Conservation (phyloP, 2,113 vertebrate genomes). For the Fregata magnificens region DNA sequence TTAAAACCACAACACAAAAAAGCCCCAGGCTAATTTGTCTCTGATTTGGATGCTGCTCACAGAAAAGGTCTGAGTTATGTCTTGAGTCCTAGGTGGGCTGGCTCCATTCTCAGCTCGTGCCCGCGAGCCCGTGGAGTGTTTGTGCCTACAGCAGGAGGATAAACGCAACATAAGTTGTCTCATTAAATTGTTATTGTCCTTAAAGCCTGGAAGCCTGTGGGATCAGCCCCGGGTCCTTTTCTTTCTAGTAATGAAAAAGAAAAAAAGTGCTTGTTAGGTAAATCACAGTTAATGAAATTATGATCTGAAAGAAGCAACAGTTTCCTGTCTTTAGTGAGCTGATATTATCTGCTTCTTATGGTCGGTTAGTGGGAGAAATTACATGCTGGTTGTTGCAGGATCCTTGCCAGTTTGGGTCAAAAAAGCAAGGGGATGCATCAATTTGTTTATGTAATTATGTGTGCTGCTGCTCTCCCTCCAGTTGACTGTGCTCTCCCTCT, state of each 20-base stretch:
- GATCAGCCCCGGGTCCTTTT: background rate
- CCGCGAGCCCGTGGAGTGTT: fast-evolving
- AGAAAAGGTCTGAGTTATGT: background rate
- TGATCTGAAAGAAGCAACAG: background rate
- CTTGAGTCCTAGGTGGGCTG: background rate
- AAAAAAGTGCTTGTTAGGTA: background rate
- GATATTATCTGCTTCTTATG: background rate
- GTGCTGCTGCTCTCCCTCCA: background rate
- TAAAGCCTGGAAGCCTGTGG: background rate
- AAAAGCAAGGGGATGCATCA: background rate
- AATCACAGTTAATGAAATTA: constrained; percentile 9
- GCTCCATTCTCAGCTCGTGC: background rate
- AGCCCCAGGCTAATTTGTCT: background rate
- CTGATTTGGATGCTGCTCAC: background rate
- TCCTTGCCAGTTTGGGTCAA: background rate
- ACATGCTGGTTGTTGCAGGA: background rate
- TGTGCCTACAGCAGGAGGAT: background rate
- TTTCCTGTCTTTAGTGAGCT: background rate
- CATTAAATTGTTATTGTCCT: constrained; percentile 23
- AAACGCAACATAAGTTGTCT: background rate
- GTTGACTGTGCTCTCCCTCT: background rate
- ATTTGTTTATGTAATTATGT: background rate
- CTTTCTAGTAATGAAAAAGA: background rate
- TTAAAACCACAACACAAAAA: background rate
- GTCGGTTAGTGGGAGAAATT: background rate